A percentile compares a stretch with the other conserved stretches of the same genome.
These are phyloP conservation scores for Drosophila borealis DNA, from an alignment of 2,888 invertebrate species.

Conservation along the genomic window DNA sequence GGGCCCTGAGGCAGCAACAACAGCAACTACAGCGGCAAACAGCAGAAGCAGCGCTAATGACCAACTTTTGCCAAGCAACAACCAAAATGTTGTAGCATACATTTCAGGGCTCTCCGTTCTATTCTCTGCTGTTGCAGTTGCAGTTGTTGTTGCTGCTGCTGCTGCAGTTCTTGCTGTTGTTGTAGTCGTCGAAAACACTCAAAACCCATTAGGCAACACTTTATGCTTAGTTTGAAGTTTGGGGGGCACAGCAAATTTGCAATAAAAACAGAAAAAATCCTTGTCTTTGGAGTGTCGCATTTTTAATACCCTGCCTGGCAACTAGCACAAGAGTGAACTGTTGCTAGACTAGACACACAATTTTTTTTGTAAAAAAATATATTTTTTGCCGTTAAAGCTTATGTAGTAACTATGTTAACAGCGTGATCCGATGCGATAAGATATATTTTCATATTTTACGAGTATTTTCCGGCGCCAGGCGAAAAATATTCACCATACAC, in stretches of 20 bases:
- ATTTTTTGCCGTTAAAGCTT: too few species aligned
- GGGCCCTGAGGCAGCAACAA: constrained; percentile 32
- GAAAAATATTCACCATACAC: too few species aligned
- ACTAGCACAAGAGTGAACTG: too few species aligned
- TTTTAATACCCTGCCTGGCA: constrained; percentile 1
- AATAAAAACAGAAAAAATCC: constrained; percentile 15
- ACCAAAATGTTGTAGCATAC: constrained; percentile 64
- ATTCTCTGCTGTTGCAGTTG: constrained; percentile 27
- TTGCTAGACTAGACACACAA: too few species aligned
- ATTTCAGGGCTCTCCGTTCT: constrained; percentile 56
- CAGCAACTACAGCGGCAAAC: constrained; percentile 18
- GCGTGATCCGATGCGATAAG: too few species aligned
- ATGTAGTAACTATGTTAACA: too few species aligned
- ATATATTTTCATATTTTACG: too few species aligned
- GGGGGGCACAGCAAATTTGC: constrained; percentile 55
- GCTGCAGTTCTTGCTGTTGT: constrained; percentile 29
- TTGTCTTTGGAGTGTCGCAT: neutral
- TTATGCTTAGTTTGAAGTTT: constrained; percentile 82
- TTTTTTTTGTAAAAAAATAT: too few species aligned
- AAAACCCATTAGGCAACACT: constrained; percentile 83
- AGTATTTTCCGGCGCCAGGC: too few species aligned
- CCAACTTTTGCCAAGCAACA: constrained; percentile 66
- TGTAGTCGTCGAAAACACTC: constrained; percentile 82
- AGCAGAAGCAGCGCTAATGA: constrained; percentile 71
- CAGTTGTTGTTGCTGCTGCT: constrained; percentile 20